Percentiles rank a stretch among this genome's conserved stretches.
Conservation (phyloP, 2,797 vertebrate species). For the Onychomys arenicola region DNA sequence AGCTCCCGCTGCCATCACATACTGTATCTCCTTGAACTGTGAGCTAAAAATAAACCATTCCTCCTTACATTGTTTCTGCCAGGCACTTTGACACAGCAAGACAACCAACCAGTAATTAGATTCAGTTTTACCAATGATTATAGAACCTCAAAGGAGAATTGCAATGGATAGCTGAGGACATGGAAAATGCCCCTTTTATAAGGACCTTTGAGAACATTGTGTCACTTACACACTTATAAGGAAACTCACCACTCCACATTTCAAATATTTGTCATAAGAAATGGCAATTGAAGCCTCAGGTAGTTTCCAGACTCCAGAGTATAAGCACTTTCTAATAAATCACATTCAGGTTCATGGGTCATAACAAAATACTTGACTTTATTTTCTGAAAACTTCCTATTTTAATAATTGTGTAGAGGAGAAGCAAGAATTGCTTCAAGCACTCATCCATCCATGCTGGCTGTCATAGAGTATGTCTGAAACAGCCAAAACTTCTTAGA, state of each 20-base stretch:
- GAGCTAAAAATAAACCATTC: too few species aligned
- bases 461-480: neutral
- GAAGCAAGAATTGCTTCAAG: neutral
- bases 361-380: constrained; percentile 22
- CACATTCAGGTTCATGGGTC: neutral
- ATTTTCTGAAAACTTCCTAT: neutral
- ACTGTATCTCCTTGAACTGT: neutral
- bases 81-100: neutral
- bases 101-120: neutral
- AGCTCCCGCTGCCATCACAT: neutral
- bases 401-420: neutral
- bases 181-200: neutral
- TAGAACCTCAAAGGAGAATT: neutral
- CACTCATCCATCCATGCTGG: neutral
- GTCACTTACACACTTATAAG: neutral
- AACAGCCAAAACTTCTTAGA: neutral
- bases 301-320: neutral
- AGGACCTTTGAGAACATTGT: neutral
- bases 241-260: neutral
- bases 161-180: neutral
- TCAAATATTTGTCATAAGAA: constrained; percentile 27
- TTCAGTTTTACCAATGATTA: neutral
- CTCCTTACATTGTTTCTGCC: too few species aligned
- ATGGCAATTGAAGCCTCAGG: neutral
- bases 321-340: neutral